These are phyloP conservation scores for Heloderma charlesbogerti DNA, from an alignment of 2,113 vertebrate genomes.

Conservation along the genomic window DNA sequence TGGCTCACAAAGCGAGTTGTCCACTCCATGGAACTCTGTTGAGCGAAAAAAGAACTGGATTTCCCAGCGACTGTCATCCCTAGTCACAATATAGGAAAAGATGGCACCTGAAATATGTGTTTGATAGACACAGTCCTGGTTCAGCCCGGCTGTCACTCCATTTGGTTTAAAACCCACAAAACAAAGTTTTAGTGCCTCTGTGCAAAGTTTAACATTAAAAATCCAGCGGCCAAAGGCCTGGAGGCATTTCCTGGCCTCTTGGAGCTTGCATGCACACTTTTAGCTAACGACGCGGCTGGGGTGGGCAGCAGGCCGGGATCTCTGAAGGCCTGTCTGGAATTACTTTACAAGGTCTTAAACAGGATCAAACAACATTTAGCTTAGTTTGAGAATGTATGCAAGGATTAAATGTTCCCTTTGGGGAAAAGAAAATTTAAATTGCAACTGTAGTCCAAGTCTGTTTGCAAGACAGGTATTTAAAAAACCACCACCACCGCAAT, in stretches of 20 bases:
- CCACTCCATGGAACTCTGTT: too few relatives aligned
- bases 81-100: neutral
- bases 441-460: constrained; percentile 36
- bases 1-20: too few relatives aligned
- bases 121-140: neutral
- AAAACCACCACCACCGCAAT: neutral
- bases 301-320: neutral
- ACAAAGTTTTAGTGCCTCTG: too few relatives aligned
- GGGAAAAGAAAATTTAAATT: constrained; percentile 43
- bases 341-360: neutral
- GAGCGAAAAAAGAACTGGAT: too few relatives aligned
- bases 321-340: neutral
- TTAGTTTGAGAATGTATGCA: neutral
- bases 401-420: constrained; percentile 12
- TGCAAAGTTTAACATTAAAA: too few relatives aligned
- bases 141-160: neutral
- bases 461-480: constrained; percentile 29
- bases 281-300: too few relatives aligned
- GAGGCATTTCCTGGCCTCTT: neutral
- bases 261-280: neutral
- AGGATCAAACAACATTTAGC: neutral
- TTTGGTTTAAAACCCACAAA: neutral
- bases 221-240: too few relatives aligned
- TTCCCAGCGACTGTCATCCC: too few relatives aligned
- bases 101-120: neutral